These are phyloP conservation scores for Xenotilapia longispinis DNA, from an alignment of 2,113 vertebrate species.

Conservation along the genomic window DNA sequence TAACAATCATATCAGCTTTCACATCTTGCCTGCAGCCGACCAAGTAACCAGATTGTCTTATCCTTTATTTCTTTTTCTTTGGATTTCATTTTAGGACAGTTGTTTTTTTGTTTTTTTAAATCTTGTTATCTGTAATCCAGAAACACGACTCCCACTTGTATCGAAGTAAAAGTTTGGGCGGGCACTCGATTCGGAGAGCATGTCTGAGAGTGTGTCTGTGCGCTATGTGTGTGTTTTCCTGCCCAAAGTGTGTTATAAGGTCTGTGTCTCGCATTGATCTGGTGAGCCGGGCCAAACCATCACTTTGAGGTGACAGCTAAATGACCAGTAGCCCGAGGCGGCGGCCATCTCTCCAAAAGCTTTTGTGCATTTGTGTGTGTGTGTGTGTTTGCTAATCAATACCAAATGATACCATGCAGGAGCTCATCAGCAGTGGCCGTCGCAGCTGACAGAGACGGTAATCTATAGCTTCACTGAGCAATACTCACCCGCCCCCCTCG, in stretches of 20 bases:
- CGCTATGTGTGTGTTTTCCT: neutral
- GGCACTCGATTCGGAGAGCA: neutral
- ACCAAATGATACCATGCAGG: conserved; percentile 53
- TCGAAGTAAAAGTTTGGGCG: conserved; percentile 9
- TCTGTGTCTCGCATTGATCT: conserved; percentile 57
- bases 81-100: neutral
- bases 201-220: neutral
- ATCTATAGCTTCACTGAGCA: conserved; percentile 59
- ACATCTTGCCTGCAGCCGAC: neutral
- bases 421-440: conserved; percentile 64
- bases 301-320: conserved; percentile 70
- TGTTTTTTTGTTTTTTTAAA: neutral
- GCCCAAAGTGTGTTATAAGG: conserved; percentile 9
- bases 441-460: conserved; percentile 55
- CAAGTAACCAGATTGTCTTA: neutral
- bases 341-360: conserved; percentile 42
- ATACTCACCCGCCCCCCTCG: conserved; percentile 30
- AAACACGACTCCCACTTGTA: neutral
- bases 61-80: neutral
- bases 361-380: conserved; percentile 33
- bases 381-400: conserved; percentile 57
- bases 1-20: neutral
- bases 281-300: conserved; percentile 38
- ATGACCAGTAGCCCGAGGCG: conserved; percentile 58
- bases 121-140: conserved; percentile 4